Evolutionary conservation across 2,888 invertebrate genomes (phyloP).

Genomic region (Nemotelus pantherinus): DNA sequence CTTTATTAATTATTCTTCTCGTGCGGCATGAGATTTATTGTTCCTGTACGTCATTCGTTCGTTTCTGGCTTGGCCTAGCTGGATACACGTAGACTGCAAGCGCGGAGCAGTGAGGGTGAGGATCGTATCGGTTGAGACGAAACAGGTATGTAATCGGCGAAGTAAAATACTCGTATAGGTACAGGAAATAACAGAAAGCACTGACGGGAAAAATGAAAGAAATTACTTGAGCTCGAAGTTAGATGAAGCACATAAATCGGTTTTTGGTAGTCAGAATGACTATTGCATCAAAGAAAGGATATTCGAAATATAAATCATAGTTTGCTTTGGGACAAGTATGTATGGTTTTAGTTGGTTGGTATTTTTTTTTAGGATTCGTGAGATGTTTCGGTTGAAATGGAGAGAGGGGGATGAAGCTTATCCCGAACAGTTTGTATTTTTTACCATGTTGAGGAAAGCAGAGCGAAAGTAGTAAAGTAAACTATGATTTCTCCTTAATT

Average conservation of each 20-base stretch:
- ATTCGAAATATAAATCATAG: conserved; percentile 18
- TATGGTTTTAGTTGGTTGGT: background rate
- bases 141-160: background rate
- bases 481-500: too few relatives aligned
- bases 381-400: background rate
- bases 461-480: too few relatives aligned
- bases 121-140: conserved; percentile 4
- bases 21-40: conserved; percentile 43
- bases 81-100: conserved; percentile 18
- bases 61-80: conserved; percentile 36
- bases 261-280: background rate
- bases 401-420: too few relatives aligned
- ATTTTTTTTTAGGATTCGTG: background rate
- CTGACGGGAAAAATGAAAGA: background rate
- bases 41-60: conserved; percentile 42
- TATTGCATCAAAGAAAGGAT: background rate
- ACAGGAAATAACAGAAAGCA: background rate
- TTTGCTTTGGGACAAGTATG: background rate
- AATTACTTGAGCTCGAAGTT: background rate
- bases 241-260: conserved; percentile 22
- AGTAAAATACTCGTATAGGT: background rate
- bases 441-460: too few relatives aligned
- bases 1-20: conserved; percentile 52
- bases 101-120: conserved; percentile 38
- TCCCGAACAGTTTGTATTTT: too few relatives aligned